phyloP scores from a whole-genome alignment of 1,140 invertebrate species.

The Drosophila kikkawai region DNA sequence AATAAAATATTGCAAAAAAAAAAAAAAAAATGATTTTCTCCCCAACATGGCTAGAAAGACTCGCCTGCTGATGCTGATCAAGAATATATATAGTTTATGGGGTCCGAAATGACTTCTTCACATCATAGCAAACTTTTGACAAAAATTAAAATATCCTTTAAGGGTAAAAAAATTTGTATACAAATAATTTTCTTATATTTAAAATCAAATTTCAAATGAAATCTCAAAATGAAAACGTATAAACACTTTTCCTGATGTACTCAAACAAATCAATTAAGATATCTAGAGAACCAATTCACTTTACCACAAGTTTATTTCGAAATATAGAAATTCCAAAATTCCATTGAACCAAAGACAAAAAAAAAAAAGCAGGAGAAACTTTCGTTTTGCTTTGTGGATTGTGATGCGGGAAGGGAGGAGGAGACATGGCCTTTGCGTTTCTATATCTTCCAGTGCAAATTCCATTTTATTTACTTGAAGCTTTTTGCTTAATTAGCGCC shows the following conservation, averaged over 20 bases:
- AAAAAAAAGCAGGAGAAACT: neutral
- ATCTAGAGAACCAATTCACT: neutral
- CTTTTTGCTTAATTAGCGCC: conserved; percentile 75
- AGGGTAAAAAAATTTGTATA: neutral
- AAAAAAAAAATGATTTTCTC: too few species aligned
- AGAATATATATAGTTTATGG: too few species aligned
- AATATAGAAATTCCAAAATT: neutral
- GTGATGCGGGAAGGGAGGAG: neutral
- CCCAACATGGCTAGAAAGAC: too few species aligned
- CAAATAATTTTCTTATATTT: neutral
- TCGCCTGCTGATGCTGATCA: too few species aligned
- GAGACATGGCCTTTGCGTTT: conserved; percentile 16
- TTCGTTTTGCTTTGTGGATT: neutral
- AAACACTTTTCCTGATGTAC: neutral
- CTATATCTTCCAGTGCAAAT: conserved; percentile 62
- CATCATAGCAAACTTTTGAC: too few species aligned
- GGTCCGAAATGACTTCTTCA: too few species aligned
- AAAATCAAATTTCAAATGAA: neutral
- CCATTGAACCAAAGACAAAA: neutral
- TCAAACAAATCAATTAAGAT: neutral
- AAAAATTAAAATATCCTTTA: too few species aligned
- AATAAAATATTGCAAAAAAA: too few species aligned
- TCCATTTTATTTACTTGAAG: conserved; percentile 73
- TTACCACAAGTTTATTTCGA: neutral
- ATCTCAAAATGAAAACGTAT: neutral